Conservation (phyloP, 37 sponge, comb jelly and placozoan species). For the Eunapius fragilis region DNA sequence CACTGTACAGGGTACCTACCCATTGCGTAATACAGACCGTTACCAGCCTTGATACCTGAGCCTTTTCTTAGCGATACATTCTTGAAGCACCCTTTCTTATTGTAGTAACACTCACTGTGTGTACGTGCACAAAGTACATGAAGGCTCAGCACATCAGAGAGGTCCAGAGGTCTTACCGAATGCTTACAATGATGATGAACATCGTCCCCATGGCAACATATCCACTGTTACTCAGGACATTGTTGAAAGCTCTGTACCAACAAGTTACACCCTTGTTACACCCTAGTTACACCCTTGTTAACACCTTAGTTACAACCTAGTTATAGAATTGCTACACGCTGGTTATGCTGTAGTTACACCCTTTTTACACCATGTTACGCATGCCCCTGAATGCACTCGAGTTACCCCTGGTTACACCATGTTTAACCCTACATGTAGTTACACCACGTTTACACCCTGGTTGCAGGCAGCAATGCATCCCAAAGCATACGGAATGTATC, state of each 20-base stretch:
- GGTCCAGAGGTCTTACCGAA: neutral
- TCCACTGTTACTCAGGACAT: conserved; percentile 63
- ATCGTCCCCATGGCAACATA: conserved; percentile 58
- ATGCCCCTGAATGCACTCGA: too few species aligned
- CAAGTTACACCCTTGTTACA: neutral
- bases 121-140: neutral
- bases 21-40: conserved; percentile 60
- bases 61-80: neutral
- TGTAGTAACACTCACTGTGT: neutral
- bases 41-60: conserved; percentile 48
- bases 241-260: conserved; percentile 34
- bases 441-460: neutral
- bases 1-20: neutral
- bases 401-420: too few species aligned
- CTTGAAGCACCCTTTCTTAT: neutral
- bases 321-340: too few species aligned
- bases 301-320: neutral
- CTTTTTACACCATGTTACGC: neutral
- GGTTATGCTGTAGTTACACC: too few species aligned
- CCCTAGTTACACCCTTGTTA: neutral
- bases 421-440: too few species aligned
- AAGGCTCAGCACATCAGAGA: neutral
- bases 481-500: neutral
- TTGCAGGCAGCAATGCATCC: neutral
- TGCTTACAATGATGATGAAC: conserved; percentile 31